Evolutionary conservation across 2,113 vertebrate genomes (phyloP), one percentile per base, ranked within the genome.

Genomic region (Spea multiplicata): DNA sequence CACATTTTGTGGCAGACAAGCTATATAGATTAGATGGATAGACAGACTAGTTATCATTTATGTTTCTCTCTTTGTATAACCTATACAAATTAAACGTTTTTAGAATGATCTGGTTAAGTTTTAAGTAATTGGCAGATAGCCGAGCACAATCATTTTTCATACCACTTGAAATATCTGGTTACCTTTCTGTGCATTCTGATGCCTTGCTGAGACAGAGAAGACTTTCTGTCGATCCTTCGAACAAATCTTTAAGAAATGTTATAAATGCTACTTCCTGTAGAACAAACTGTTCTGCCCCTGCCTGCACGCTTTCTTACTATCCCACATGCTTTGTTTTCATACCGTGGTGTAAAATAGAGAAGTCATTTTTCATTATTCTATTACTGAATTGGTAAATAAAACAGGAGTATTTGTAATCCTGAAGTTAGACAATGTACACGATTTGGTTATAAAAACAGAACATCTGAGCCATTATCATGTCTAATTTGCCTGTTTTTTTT

Each of bases 151-250:
- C 30, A 30, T 30, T 30, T 30, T 30, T 30, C 30, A 30, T 30
- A 30, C 30, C 30, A 9, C 55, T 52, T 59, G 55, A 59, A 12
- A 59, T 65, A 4, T 65, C 16, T 7, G 0, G 30, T 8, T 65
- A 65, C 62, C 62, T 65, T 65, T 13, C n/a, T 6, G 30, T 65
- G 62, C 62, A 65, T 65, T 17, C 62, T 65, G 62, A 7, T 65
- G 30, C 55, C 55, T 59, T 13, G 8, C 10, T 59, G 55, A 59
- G 14, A 59, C 10, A 59, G 55, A 59, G 55, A 30, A 12, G 55
- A 59, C 6, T 13, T 13, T 59, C 3, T 8, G 55, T 5, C 14
- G 55, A 13, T 59, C 4, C 4, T 59, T 59, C 14, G 55, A 59
- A 8, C 4, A 59, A 59, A 12, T 59, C 55, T 13, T 59, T 59